Base-by-base conservation (phyloP, 2,113 vertebrate species). In the Astur gentilis region DNA sequence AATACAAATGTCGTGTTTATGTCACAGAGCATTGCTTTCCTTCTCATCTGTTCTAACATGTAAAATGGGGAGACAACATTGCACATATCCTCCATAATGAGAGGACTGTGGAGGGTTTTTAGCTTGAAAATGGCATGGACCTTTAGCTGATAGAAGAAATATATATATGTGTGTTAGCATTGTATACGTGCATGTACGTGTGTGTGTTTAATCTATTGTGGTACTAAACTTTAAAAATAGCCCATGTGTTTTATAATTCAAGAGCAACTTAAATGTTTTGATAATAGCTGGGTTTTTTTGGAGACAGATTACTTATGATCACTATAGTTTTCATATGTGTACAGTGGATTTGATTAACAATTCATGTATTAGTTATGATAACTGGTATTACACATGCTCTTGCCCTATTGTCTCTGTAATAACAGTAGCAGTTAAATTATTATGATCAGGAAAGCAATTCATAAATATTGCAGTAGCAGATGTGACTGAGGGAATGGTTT, bases 391-490 rank as follows among this genome's bases (percentile, higher is more conserved):
- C 49, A 38, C 36, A 65, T 40, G 32, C 8, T 67, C n/a, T 82
- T 92, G 60, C 27, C 21, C 45, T 66, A 13, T 77, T 57, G 34
- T 61, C 11, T 73, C 47, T 77, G 16, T 81, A 91, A 50, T 86
- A 86, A 55, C 42, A 80, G 55, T 36, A 87, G 65, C 57, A 67
- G 34, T 69, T 76, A 83, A 93, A 91, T 93, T 84, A 66, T 73
- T 52, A 45, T 44, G 73, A 83, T 82, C 61, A 91, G 50, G 61
- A 91, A 91, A 83, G 54, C 25, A 84, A 82, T 89, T 77, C 40
- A 92, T 93, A 89, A 96, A 92, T 87, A 87, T 72, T 94, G n/a
- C 64, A 83, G 55, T 50, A 95, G 29, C 62, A 90, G 58, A 61
- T 87, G 50, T 73, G 87, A 79, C 75, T 83, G 81, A 93, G 38